Evolutionary conservation across 2,797 vertebrate genomes (phyloP), one percentile per base, ranked within the genome.

Genomic region (Phoeniculus purpureus): DNA sequence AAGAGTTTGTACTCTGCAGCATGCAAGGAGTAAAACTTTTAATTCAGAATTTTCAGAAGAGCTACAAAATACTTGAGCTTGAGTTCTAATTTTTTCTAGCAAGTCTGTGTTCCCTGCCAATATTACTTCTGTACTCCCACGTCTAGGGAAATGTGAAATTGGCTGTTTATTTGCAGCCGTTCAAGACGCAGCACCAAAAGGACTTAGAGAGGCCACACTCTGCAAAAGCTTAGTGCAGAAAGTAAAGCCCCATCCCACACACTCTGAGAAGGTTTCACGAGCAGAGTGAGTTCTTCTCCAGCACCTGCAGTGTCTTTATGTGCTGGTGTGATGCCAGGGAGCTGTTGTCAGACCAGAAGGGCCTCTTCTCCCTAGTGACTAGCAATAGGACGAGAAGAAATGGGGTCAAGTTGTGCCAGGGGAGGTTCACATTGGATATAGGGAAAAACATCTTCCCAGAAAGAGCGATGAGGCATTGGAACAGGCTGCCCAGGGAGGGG

Each of bases 231-330:
- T 34, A 22, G 6, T 15, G 23, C 17, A 29, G 75, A 67, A 66
- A 71, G 37, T 43, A 13, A 66, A 62, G n/a, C 9, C 12, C 0
- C 3, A 27, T 1, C 1, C 3, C 59, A 64, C 34, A 27, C 8
- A 0, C 29, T 75, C 52, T 29, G 55, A 67, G 34, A 61, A 76
- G 27, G 10, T 80, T 88, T 54, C 8, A 9, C 0, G 37, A 82
- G 68, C 60, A 68, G 34, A 18, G 0, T 7, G 20, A 61, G 13
- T 20, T 81, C 73, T 73, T 52, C 73, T 37, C 45, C 9, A 22
- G 72, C 43, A 64, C 19, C 29, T 12, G 2, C 0, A 1, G 15
- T 47, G 15, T 59, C 4, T 81, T 92, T 62, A 26, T 31, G 37
- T 79, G 75, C 60, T 61, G n/a, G 31, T 58, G 27, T 16, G 27